These are phyloP conservation scores for Ceratotherium simum DNA, from an alignment of 2,113 vertebrate genomes.

Conservation along the genomic window DNA sequence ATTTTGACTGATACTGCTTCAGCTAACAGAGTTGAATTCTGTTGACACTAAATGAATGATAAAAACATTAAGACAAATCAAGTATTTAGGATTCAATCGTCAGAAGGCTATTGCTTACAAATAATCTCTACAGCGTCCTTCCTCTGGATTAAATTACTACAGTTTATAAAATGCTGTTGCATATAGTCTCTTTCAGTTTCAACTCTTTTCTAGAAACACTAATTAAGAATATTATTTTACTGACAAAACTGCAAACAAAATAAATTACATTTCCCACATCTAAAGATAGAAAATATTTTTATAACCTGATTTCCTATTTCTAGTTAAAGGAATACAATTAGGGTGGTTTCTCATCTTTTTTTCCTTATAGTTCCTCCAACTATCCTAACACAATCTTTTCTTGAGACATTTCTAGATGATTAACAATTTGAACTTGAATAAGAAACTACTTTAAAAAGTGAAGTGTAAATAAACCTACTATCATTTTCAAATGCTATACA, in stretches of 20 bases:
- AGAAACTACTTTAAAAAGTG: slow-evolving; percentile 44
- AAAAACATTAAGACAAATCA: slow-evolving; percentile 66
- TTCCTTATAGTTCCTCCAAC: slow-evolving; percentile 1
- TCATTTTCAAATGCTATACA: slow-evolving; percentile 47
- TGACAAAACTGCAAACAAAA: slow-evolving; percentile 41
- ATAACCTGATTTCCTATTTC: slow-evolving; percentile 21
- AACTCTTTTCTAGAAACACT: slow-evolving; percentile 1
- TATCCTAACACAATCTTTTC: background rate
- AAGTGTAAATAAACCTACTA: background rate
- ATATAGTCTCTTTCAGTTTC: slow-evolving; percentile 36
- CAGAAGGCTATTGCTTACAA: slow-evolving; percentile 13
- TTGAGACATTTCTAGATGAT: slow-evolving; percentile 32
- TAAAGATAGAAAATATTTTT: slow-evolving; percentile 50
- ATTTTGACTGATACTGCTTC: slow-evolving; percentile 52
- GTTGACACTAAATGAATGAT: slow-evolving; percentile 46
- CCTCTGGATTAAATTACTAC: background rate
- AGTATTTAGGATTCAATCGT: slow-evolving; percentile 37
- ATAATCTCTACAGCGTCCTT: slow-evolving; percentile 6
- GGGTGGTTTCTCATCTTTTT: background rate
- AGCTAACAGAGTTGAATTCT: slow-evolving; percentile 44
- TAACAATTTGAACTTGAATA: slow-evolving; percentile 47
- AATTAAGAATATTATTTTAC: slow-evolving; percentile 37
- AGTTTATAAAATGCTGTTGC: slow-evolving; percentile 39
- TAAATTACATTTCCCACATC: slow-evolving; percentile 36
- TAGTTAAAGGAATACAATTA: slow-evolving; percentile 35